Conservation (phyloP, 1,140 invertebrate genomes). For the Parasteatoda tepidariorum region DNA sequence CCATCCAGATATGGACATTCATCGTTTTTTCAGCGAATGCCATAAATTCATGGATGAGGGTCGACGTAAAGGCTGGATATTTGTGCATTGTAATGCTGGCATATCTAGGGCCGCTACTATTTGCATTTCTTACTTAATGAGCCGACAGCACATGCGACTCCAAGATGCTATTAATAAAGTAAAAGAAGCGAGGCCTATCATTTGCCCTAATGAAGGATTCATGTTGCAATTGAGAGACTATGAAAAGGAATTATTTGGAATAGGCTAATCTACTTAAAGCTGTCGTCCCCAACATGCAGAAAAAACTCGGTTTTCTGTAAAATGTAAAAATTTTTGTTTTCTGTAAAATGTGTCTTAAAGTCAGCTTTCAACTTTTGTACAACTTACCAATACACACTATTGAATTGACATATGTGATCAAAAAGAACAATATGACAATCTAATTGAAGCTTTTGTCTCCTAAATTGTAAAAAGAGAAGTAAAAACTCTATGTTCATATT, state of each 20-base stretch:
- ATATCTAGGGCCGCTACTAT: constrained; percentile 88
- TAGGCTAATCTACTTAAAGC: background rate
- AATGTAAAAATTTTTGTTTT: no score
- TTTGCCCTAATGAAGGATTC: constrained; percentile 85
- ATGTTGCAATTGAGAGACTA: constrained; percentile 73
- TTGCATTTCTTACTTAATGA: constrained; percentile 85
- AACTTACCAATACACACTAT: no score
- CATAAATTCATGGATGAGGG: constrained; percentile 66
- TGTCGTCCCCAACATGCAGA: no score
- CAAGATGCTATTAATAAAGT: constrained; percentile 78
- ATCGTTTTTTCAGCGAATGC: constrained; percentile 63
- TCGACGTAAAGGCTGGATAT: constrained; percentile 74
- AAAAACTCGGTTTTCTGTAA: no score
- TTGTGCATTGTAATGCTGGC: constrained; percentile 93
- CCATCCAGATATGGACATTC: constrained; percentile 64
- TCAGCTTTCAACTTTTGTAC: no score
- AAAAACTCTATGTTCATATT: no score
- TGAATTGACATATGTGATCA: no score
- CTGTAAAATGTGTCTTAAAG: no score
- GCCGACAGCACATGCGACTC: constrained; percentile 73
- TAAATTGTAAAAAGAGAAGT: no score
- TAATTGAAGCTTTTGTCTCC: no score
- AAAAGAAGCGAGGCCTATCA: constrained; percentile 75
- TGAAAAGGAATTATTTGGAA: constrained; percentile 61
- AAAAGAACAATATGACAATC: no score